phyloP scores from a whole-genome alignment of 2,888 invertebrate species.

The Tromatobia lineatoria region DNA sequence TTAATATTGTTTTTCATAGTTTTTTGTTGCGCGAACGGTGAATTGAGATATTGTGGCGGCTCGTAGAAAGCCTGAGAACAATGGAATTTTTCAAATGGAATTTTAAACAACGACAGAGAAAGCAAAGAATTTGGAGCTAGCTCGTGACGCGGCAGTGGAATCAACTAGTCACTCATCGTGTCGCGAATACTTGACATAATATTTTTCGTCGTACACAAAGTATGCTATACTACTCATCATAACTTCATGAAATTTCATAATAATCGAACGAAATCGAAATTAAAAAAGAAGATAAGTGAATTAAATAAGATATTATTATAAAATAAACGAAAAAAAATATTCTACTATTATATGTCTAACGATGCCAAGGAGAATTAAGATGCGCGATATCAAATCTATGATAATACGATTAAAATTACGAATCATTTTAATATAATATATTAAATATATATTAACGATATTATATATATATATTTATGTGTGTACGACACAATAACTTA shows the following conservation, averaged over 20 bases:
- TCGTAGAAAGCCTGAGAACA: conserved; percentile 23
- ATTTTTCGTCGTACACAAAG: conserved; percentile 58
- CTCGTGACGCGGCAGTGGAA: conserved; percentile 57
- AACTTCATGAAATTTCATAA: conserved; percentile 86
- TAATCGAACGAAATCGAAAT: conserved; percentile 65
- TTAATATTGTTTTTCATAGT: conserved; percentile 1
- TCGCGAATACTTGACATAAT: conserved; percentile 51
- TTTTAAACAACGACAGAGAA: conserved; percentile 35
- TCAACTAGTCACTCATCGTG: conserved; percentile 33
- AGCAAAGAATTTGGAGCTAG: conserved; percentile 57
- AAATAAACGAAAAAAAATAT: conserved; percentile 50
- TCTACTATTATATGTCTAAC: conserved; percentile 65
- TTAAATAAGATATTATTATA: conserved; percentile 41
- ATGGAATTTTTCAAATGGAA: conserved; percentile 30
- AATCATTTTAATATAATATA: conserved; percentile 70
- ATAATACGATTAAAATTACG: conserved; percentile 60
- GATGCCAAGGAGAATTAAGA: conserved; percentile 59
- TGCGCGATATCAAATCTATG: conserved; percentile 68
- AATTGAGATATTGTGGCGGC: conserved; percentile 54
- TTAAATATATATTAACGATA: conserved; percentile 64
- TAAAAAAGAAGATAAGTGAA: neutral
- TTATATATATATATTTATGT: conserved; percentile 71
- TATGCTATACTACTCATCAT: conserved; percentile 77
- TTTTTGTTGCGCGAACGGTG: conserved; percentile 7
- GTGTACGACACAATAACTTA: conserved; percentile 69